A percentile compares a stretch with the other conserved stretches of the same genome.
Evolutionary conservation across 2,113 vertebrate genomes (phyloP).

Genomic region (zebrafish (Danio rerio)): DNA sequence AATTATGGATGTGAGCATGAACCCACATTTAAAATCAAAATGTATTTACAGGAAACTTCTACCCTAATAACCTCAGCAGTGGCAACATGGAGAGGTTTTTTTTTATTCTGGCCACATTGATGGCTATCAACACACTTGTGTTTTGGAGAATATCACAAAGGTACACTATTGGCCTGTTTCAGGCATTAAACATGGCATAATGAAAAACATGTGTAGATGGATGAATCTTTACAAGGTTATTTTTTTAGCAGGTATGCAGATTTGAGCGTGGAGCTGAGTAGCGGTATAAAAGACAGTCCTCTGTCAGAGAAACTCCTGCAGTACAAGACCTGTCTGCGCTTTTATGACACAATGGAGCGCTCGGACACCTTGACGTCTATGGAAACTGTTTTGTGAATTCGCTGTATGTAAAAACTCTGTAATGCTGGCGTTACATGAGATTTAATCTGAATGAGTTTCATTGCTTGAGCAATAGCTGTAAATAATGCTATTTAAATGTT

Average conservation of each 20-base stretch:
- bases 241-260: slow-evolving; percentile 78
- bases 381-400: slow-evolving; percentile 75
- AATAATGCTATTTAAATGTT: background rate
- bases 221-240: background rate
- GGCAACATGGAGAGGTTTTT: slow-evolving; percentile 92
- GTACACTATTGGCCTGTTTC: too few species aligned
- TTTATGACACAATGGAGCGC: slow-evolving; percentile 81
- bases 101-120: slow-evolving; percentile 85
- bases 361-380: slow-evolving; percentile 73
- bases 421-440: slow-evolving; percentile 67
- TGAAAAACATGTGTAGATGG: background rate
- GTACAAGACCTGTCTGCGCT: slow-evolving; percentile 78
- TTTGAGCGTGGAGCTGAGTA: slow-evolving; percentile 75
- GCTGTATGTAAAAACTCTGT: background rate
- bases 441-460: background rate
- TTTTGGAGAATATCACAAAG: slow-evolving; percentile 87
- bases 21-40: background rate
- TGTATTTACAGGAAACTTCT: slow-evolving; percentile 83
- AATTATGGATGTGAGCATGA: background rate
- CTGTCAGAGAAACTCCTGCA: slow-evolving; percentile 83
- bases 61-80: slow-evolving; percentile 84
- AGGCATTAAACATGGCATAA: background rate
- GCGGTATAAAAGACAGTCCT: slow-evolving; percentile 70
- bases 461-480: background rate
- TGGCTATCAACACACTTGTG: slow-evolving; percentile 82